These are phyloP conservation scores for Desmodus rotundus DNA, from an alignment of 2,113 vertebrate genomes.

Conservation along the genomic window DNA sequence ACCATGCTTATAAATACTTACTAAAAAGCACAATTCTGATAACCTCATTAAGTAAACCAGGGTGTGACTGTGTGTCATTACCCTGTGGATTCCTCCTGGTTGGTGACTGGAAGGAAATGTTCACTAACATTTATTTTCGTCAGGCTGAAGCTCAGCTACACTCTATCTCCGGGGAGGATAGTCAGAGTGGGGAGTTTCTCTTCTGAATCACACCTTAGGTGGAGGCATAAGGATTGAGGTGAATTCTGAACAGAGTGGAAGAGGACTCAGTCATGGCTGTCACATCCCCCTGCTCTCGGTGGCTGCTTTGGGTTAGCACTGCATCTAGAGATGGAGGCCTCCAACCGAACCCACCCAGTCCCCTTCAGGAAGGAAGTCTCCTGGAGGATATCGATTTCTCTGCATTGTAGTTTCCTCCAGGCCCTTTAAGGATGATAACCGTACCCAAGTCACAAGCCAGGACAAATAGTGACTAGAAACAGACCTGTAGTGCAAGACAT, in stretches of 20 bases:
- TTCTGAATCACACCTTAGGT: background rate
- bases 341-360: background rate
- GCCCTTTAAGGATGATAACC: background rate
- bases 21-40: background rate
- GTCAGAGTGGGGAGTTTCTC: background rate
- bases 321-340: background rate
- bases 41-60: background rate
- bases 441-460: background rate
- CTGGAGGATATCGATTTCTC: background rate
- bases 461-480: background rate
- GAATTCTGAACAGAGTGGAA: background rate
- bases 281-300: too few relatives aligned
- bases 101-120: background rate
- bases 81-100: background rate
- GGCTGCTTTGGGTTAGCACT: background rate
- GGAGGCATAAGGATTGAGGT: background rate
- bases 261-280: background rate
- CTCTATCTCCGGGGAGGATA: background rate
- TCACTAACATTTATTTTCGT: background rate
- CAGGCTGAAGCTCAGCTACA: background rate
- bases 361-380: background rate
- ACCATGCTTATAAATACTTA: background rate
- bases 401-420: background rate
- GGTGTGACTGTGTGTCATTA: accelerated
- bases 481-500: background rate